Evolutionary conservation across 2,113 vertebrate species (phyloP).

Genomic region (Platichthys flesus): DNA sequence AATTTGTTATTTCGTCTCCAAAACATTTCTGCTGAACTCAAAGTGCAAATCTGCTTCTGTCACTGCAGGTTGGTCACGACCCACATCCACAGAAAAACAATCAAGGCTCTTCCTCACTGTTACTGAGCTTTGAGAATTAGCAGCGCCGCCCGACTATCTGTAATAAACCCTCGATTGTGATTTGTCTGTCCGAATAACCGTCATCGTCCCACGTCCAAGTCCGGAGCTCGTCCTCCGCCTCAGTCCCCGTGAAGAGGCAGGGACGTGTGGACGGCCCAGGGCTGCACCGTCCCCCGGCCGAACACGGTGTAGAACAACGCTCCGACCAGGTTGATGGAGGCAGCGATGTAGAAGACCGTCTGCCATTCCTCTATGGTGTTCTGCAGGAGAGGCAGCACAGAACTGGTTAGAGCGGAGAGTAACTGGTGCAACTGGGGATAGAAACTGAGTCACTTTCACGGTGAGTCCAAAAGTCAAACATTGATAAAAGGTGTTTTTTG

Average conservation of each 20-base stretch:
- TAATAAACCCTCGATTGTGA: not conserved
- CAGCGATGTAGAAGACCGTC: constrained; percentile 94
- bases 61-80: not conserved
- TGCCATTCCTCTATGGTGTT: constrained; percentile 94
- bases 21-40: not conserved
- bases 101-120: constrained; percentile 16
- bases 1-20: constrained; percentile 6
- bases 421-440: not conserved
- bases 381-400: constrained; percentile 75
- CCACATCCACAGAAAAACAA: not conserved
- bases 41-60: not conserved
- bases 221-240: not conserved
- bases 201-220: not conserved
- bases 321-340: constrained; percentile 91
- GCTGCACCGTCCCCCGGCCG: constrained; percentile 89
- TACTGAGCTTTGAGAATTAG: not conserved
- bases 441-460: not conserved
- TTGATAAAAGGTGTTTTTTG: too few species aligned
- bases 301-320: constrained; percentile 89
- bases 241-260: constrained; percentile 70
- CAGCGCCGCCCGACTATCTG: not conserved
- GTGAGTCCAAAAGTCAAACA: too few species aligned
- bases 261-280: constrained; percentile 87
- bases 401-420: too few species aligned
- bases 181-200: not conserved